Conservation (phyloP, 2,797 vertebrate species). For the Serranus cabrilla region DNA sequence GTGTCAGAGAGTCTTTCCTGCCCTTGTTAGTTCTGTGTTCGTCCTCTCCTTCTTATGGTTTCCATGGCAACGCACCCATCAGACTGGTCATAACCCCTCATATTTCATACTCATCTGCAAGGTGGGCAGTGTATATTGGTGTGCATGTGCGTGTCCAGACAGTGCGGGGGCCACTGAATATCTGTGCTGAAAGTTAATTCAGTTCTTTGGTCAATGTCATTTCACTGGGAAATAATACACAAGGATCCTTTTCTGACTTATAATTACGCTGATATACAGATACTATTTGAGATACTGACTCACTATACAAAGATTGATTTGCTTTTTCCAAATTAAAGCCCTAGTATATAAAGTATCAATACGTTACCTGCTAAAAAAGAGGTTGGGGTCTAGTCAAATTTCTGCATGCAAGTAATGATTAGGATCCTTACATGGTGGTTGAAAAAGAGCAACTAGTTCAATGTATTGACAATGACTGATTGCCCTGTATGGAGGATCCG, state of each 20-base stretch:
- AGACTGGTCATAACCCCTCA: constrained; percentile 37
- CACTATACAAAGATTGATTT: neutral
- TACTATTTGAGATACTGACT: constrained; percentile 6
- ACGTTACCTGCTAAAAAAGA: neutral
- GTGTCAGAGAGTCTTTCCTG: constrained; percentile 42
- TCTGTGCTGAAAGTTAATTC: constrained; percentile 8
- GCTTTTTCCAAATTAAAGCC: constrained; percentile 1
- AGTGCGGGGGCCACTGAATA: neutral
- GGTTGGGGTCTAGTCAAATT: constrained; percentile 18
- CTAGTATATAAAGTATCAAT: neutral
- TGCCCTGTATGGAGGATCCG: constrained; percentile 26
- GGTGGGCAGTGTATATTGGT: constrained; percentile 3
- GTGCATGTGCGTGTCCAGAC: neutral
- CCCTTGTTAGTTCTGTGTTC: constrained; percentile 52
- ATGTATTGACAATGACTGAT: constrained; percentile 46
- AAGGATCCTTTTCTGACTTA: constrained; percentile 4
- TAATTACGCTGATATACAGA: constrained; percentile 12
- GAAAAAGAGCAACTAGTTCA: constrained; percentile 29
- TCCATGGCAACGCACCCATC: constrained; percentile 69
- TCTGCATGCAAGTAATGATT: neutral
- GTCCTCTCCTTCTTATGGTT: constrained; percentile 53
- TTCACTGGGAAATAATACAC: neutral
- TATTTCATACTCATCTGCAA: constrained; percentile 44
- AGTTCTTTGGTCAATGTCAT: constrained; percentile 2
- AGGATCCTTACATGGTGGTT: neutral